Evolutionary conservation across 92 coral and sea anemone species (phyloP).

Genomic region (Epizoanthus ramosus): DNA sequence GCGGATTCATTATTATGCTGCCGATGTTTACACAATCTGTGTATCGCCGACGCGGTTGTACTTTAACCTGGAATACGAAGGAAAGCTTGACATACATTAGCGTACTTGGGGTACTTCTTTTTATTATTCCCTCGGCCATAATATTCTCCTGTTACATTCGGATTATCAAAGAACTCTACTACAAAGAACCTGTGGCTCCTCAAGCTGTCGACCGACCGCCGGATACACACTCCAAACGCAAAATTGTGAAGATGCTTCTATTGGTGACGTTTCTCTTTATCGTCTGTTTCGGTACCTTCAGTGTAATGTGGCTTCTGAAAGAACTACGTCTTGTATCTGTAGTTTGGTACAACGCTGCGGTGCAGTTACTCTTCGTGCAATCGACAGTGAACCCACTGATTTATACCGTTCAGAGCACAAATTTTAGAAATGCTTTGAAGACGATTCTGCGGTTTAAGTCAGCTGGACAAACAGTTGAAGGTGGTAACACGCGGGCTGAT

Average conservation of each 20-base stretch:
- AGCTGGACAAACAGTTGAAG: neutral
- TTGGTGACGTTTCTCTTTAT: constrained; percentile 41
- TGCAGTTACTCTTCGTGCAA: constrained; percentile 37
- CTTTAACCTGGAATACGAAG: neutral
- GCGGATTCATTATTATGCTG: neutral
- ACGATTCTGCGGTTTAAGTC: neutral
- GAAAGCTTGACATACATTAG: constrained; percentile 8
- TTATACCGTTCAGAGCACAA: constrained; percentile 47
- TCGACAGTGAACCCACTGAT: constrained; percentile 47
- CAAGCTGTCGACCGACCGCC: constrained; percentile 2
- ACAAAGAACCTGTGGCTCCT: constrained; percentile 21
- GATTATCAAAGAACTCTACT: constrained; percentile 46
- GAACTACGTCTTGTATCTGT: neutral
- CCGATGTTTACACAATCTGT: constrained; percentile 27
- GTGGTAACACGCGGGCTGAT: no score
- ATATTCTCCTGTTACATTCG: constrained; percentile 31
- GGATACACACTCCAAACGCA: constrained; percentile 27
- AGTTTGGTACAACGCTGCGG: constrained; percentile 28
- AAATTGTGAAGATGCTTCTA: constrained; percentile 35
- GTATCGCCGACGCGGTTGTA: neutral
- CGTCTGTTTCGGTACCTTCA: constrained; percentile 44
- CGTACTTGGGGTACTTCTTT: neutral
- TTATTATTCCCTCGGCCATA: constrained; percentile 26
- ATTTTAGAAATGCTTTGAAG: constrained; percentile 38
- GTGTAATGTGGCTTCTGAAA: constrained; percentile 27